These are phyloP conservation scores for Empidonax alnorum DNA, from an alignment of 2,113 vertebrate genomes.

Conservation along the genomic window DNA sequence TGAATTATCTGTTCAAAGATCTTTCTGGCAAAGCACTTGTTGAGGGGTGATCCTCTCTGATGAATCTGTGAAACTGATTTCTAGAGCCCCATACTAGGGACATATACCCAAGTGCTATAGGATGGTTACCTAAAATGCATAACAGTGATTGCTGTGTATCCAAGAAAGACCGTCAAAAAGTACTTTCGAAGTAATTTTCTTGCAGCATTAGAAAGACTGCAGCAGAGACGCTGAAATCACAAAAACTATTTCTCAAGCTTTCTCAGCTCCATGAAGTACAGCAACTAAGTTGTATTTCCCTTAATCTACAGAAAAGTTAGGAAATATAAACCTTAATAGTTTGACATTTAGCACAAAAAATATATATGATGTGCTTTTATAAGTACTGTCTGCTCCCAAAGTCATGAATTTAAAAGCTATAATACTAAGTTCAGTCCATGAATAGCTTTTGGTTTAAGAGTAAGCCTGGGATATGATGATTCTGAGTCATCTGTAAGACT, in stretches of 20 bases:
- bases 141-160: constrained; percentile 52
- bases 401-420: constrained; percentile 68
- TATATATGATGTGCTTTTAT: constrained; percentile 32
- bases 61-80: not conserved
- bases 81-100: not conserved
- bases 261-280: constrained; percentile 36
- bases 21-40: not conserved
- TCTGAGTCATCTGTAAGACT: constrained; percentile 71
- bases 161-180: constrained; percentile 44
- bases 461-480: constrained; percentile 64
- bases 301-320: constrained; percentile 58
- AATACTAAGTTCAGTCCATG: constrained; percentile 64
- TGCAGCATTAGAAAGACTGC: constrained; percentile 37
- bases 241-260: constrained; percentile 53
- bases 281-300: constrained; percentile 54
- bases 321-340: constrained; percentile 61
- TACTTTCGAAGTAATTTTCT: constrained; percentile 63
- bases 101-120: not conserved
- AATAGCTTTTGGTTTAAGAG: constrained; percentile 67
- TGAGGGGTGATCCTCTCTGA: not conserved
- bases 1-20: not conserved
- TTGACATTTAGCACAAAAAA: constrained; percentile 62
- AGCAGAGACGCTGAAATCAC: constrained; percentile 29
- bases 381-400: constrained; percentile 54
- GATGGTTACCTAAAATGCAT: constrained; percentile 30